Evolutionary conservation across 2,113 vertebrate genomes (phyloP), one percentile per base, ranked within the genome.

Genomic region (Anhinga rufa): DNA sequence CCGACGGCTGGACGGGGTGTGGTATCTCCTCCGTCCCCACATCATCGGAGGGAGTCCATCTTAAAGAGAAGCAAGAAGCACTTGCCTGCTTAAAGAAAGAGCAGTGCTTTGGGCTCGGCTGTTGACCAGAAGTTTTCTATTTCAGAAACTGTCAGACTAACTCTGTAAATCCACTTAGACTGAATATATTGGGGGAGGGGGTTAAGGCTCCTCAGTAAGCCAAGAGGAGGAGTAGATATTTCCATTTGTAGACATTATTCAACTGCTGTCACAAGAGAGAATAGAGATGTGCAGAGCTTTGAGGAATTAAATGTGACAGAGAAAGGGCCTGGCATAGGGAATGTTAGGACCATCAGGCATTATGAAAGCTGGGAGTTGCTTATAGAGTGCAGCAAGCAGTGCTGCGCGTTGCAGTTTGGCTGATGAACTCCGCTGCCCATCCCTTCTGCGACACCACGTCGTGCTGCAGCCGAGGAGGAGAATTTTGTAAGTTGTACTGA

Each of bases 111-210:
- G 58, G 61, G 66, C 71, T 84, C 34, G 65, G 74, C 82, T 46
- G 18, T 22, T 72, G 87, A 91, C 40, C 89, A 82, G 74, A 85
- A 62, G 74, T 71, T 85, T 97, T 92, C 75, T 81, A 1, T 78
- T 86, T 82, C 92, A 95, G 66, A 87, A 92, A 61, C 77, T 89
- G 62, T 82, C 86, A 93, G 82, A 40, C 74, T 80, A 80, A 62
- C 62, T 86, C 95, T 89, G 86, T 91, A 95, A 95, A 95, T 94
- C 75, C 91, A 83, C 91, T 95, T 88, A 93, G 66, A 70, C n/a
- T 58, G 84, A 79, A 69, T 58, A 52, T 92, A 70, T 4, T 64
- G 91, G 86, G 75, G 85, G 93, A 86, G 60, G 71, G 60, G 60
- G 49, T 81, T 89, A 88, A 24, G 54, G 29, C 34, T 92, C 49